Evolutionary conservation across 1,140 invertebrate genomes (phyloP), one percentile per base, ranked within the genome.

Genomic region (Hylaeus volcanicus): DNA sequence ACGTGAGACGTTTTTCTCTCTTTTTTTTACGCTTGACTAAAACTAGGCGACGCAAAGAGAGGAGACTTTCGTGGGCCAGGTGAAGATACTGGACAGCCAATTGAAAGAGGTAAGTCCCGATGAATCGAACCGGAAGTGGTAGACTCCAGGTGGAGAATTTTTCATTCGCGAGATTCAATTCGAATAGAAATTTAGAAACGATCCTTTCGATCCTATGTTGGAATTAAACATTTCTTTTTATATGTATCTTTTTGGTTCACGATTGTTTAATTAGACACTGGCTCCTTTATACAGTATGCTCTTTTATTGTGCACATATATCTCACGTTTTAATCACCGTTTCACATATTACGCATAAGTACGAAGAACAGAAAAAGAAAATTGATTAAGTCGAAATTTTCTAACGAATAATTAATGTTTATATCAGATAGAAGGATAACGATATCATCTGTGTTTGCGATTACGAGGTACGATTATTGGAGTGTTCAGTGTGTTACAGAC

Each of bases 41-140:
- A 90, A 87, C 90, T 85, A 98, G 98, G 97, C 98, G 90, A 98
- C 97, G 91, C 97, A 98, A 94, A 97, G 98, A 94, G 98, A 99
- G 95, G 98, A 99, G 94, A 97, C 97, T 86, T 99, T 97, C 94
- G 97, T 98, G 93, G 96, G 96, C 91, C 98, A 98, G 94, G 98
- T 99, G 89, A 98, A 98, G 95, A 95, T 97, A 91, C 95, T 99
- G 93, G 96, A 97, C 92, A 96, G 96, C 93, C 96, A 98, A 94
- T 96, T 99, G 87, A 98, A 98, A 96, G 98, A 98, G 97, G 98
- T 98, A 97, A 94, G 85, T 79, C 12, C 45, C 45, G 41, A 4
- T 64, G 15, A 48, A 0, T 12, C 26, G 43, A 26, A 45, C 3
- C 60, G 45, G 14, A 64, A 55, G 51, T 41, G 15, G 55, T 1